Evolutionary conservation across 1,140 invertebrate species (phyloP), one percentile per base, ranked within the genome.

Genomic region (Aphelenchoides fujianensis): DNA sequence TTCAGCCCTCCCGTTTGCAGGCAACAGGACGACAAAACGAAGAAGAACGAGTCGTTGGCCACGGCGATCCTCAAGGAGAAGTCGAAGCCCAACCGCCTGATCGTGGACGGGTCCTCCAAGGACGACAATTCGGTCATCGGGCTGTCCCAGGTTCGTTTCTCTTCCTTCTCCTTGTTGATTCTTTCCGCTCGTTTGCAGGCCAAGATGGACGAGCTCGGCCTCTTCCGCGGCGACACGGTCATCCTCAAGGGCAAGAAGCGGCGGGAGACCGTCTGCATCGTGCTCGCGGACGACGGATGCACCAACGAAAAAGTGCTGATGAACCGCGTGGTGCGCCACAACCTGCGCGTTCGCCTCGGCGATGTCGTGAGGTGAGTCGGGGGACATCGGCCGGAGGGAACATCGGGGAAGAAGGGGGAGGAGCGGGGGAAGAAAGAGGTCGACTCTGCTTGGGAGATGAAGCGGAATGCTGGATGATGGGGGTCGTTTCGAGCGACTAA

Each of bases 111-210:
- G 87, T 93, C 95, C 23, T 90, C 92, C 57, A 97, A 95, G 84
- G 95, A 98, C 90, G 96, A 99, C 85, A 98, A 98, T 85, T 98
- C 94, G 0, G 94, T 97, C 53, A 92, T 97, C 72, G 91, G 91
- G 36, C 87, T 98, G 34, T 97, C 94, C 78, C 94, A 96, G 89
- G 90, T 91, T 82, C 81, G 72, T 63, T 70, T 2, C 19, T 9
- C 16, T 3, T 73, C 5, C 41, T 9, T 3, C 62, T 35, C 23
- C 5, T n/a, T n/a, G n/a, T n/a, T n/a, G n/a, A n/a, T n/a, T 59
- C 64, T 28, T 12, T 16, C 34, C 72, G 36, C 7, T 75, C 71
- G 78, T 85, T 83, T 84, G 66, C 84, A 92, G 90, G 90, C 90
- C 7, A 99, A 99, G 89, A 98, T 99, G 95, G 95, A 98, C 85